These are phyloP conservation scores for Acleris cristana DNA, from an alignment of 2,888 invertebrate genomes.

Conservation along the genomic window DNA sequence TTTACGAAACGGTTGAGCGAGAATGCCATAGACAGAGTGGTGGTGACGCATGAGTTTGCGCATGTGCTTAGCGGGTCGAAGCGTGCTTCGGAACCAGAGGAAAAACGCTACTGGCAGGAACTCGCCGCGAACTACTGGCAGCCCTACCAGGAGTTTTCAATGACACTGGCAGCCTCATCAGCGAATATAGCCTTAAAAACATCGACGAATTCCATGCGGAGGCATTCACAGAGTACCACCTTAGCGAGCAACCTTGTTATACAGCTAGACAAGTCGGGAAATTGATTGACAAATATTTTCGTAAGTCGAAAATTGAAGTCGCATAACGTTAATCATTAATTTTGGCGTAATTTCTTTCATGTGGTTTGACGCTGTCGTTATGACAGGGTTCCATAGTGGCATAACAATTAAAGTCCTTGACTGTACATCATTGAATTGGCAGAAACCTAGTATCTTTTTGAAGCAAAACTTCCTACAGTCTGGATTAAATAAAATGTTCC, in stretches of 20 bases:
- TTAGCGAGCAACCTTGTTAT: neutral
- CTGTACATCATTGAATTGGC: too few relatives aligned
- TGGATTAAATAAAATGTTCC: too few relatives aligned
- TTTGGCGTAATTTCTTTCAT: too few relatives aligned
- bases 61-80: neutral
- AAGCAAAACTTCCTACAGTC: too few relatives aligned
- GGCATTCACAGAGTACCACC: neutral
- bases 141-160: neutral
- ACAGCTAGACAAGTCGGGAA: neutral
- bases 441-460: too few relatives aligned
- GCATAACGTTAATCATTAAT: too few relatives aligned
- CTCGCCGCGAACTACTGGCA: neutral
- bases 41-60: neutral
- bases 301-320: too few relatives aligned
- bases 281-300: constrained; percentile 2
- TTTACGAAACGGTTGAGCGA: neutral
- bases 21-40: neutral
- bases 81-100: neutral
- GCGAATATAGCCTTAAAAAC: neutral
- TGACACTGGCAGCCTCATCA: neutral
- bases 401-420: too few relatives aligned
- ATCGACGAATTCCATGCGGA: neutral
- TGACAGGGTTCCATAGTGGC: too few relatives aligned
- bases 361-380: too few relatives aligned
- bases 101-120: neutral